Evolutionary conservation across 2,797 vertebrate species (phyloP), one percentile per base, ranked within the genome.

Genomic region (Fundulus diaphanus): DNA sequence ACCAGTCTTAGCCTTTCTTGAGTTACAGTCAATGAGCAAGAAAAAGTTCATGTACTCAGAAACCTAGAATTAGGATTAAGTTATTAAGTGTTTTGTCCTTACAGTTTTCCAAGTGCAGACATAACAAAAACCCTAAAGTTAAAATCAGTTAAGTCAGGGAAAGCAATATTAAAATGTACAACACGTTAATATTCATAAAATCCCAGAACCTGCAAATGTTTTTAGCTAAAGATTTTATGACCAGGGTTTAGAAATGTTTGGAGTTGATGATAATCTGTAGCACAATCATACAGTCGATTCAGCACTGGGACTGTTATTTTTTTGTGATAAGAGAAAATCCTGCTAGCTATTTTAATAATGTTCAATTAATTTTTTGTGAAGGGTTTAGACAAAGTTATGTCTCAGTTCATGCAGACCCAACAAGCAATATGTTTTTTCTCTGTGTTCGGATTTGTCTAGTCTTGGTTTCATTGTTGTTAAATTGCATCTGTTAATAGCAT

Each of bases 1-100:
- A 81, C 22, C 71, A 51, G 42, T 61, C 56, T 70, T 88, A 87
- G 78, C 86, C 88, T 90, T 91, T 92, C 92, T 93, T 81, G 24
- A 51, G 84, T 93, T 93, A 85, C 88, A 80, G 52, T 74, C 72
- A 24, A 27, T 68, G 77, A 82, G 74, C 49, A 80, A 27, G 59
- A 70, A 77, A 68, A 78, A 80, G 77, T 79, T 46, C 42, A 65
- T 79, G 82, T 79, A 72, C 56, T 76, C 48, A 67, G 52, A 74
- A 72, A 78, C 33, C 63, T 31, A 27, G 71, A 73, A 76, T 83
- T 69, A 78, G 80, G 77, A 85, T 83, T 67, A 82, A 77, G 49
- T 67, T 63, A 75, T 74, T 33, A 46, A 59, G 73, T 77, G 80
- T 76, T 76, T 83, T 70, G 65, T 51, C 35, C 71, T 72, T 56